Evolutionary conservation across 2,113 vertebrate species (phyloP).

Genomic region (Epinephelus cyanopodus): DNA sequence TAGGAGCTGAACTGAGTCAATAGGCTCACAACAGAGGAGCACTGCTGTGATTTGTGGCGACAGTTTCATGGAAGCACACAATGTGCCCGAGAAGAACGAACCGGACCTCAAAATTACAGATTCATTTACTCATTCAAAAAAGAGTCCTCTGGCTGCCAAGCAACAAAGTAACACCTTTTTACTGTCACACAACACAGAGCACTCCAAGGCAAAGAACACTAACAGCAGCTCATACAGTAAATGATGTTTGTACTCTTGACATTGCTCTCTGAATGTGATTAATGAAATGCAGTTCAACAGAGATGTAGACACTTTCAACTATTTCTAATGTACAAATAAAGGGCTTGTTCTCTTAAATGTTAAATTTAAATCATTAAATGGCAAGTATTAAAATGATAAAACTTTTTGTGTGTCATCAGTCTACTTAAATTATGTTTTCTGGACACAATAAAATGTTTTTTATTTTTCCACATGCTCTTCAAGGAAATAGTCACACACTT

Average conservation of each 20-base stretch:
- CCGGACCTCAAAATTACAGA: slow-evolving; percentile 23
- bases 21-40: slow-evolving; percentile 12
- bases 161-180: slow-evolving; percentile 9
- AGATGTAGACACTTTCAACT: neutral
- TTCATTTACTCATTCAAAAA: slow-evolving; percentile 17
- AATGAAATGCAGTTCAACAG: neutral
- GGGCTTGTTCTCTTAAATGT: neutral
- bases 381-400: neutral
- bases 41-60: slow-evolving; percentile 38
- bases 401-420: neutral
- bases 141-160: slow-evolving; percentile 29
- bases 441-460: neutral
- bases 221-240: neutral
- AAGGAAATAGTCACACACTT: neutral
- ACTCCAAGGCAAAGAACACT: neutral
- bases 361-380: neutral
- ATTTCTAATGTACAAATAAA: neutral
- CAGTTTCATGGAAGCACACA: slow-evolving; percentile 26
- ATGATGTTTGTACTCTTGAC: neutral
- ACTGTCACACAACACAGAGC: slow-evolving; percentile 7
- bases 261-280: neutral
- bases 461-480: neutral
- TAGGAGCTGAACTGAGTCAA: neutral
- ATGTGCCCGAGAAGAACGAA: slow-evolving; percentile 1
- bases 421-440: neutral